These are phyloP conservation scores for Caenorhabditis angaria DNA, from an alignment of 2,888 invertebrate species.

Conservation along the genomic window DNA sequence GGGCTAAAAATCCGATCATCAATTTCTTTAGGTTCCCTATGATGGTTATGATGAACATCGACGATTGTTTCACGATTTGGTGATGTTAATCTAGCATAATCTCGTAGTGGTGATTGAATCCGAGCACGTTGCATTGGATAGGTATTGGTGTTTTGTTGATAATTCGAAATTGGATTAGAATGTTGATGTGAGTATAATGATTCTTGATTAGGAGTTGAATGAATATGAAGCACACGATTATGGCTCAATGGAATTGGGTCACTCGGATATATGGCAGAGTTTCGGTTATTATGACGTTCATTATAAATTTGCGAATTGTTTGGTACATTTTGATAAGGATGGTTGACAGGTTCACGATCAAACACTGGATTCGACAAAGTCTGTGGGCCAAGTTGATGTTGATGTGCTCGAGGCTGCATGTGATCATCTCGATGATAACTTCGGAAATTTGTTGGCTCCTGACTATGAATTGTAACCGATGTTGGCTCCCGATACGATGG, in stretches of 20 bases:
- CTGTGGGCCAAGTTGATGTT: constrained; percentile 27
- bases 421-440: constrained; percentile 33
- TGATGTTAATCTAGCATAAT: constrained; percentile 30
- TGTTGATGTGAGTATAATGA: constrained; percentile 21
- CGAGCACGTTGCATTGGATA: constrained; percentile 23
- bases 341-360: constrained; percentile 3
- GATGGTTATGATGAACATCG: constrained; percentile 18
- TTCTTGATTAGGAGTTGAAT: constrained; percentile 27
- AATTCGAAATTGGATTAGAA: background rate
- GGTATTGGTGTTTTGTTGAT: background rate
- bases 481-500: constrained; percentile 24
- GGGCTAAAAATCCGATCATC: constrained; percentile 43
- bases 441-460: constrained; percentile 25
- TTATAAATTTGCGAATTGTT: constrained; percentile 10
- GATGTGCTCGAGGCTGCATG: constrained; percentile 15
- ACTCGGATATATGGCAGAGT: constrained; percentile 27
- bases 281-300: constrained; percentile 20
- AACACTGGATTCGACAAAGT: constrained; percentile 18
- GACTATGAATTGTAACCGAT: background rate
- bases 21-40: background rate
- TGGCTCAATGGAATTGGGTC: constrained; percentile 40
- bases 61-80: constrained; percentile 23
- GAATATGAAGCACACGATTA: constrained; percentile 42
- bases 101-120: constrained; percentile 34
- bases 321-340: constrained; percentile 36